Evolutionary conservation across 2,797 vertebrate species (phyloP), one percentile per base, ranked within the genome.

Genomic region (Channallabes apus): DNA sequence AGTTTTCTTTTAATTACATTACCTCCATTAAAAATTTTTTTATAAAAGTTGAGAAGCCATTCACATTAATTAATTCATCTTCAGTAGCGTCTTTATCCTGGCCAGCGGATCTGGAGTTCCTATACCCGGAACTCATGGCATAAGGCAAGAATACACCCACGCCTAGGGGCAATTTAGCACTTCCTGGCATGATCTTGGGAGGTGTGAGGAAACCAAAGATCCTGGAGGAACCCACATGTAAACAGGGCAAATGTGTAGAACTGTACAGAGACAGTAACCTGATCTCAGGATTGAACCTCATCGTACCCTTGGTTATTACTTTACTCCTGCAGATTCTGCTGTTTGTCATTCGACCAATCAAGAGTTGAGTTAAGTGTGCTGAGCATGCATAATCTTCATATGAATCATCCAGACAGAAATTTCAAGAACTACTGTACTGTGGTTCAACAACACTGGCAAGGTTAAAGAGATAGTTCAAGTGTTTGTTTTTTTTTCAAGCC

Each of bases 231-330:
- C 17, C 56, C 18, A 59, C 9, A 7, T 51, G 14, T 4, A 32
- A 9, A 54, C 3, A 2, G 12, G 20, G 18, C 59, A 29, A 35
- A 58, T 29, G 6, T 59, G 29, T 4, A 77, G 18, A 22, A n/a
- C 35, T n/a, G 32, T 11, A n/a, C 24, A 62, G 32, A 79, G 20
- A 79, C 58, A n/a, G 32, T n/a, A 38, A 62, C 22, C 14, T 27
- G 77, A 79, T 14, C 12, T 38, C 29, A 59, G 32, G 18, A 22
- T 35, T 7, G 2, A 59, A 35, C 29, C 56, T 22, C 20, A 7
- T 9, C 15, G 61, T 78, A 59, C 75, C 56, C 29, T 59, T 35
- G 54, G 75, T 77, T 59, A 78, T 78, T 61, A 14, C 38, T 78
- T 78, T 41, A 78, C 61, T 29, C 76, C 29, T 61, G 76, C 12